A percentile compares a stretch with the other conserved stretches of the same genome.
Evolutionary conservation across 2,888 invertebrate genomes (phyloP).

Genomic region (Chymomyza amoena): DNA sequence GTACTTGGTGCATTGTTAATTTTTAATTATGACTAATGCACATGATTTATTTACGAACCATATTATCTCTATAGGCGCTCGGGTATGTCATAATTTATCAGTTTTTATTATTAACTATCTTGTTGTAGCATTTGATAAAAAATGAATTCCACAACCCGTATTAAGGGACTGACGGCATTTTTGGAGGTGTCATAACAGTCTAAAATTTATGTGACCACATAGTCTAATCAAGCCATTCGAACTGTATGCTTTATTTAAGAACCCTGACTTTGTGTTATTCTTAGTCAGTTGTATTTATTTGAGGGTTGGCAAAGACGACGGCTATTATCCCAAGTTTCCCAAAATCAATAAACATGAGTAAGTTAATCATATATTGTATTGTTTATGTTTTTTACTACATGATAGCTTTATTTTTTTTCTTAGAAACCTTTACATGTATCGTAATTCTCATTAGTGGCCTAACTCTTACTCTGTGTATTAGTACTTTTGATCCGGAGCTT

Average conservation of each 20-base stretch:
- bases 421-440: background rate
- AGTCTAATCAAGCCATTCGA: background rate
- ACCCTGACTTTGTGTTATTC: background rate
- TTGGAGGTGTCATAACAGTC: slow-evolving; percentile 38
- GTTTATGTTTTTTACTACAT: background rate
- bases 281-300: background rate
- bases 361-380: background rate
- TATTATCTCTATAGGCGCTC: slow-evolving; percentile 10
- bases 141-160: slow-evolving; percentile 28
- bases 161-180: slow-evolving; percentile 51
- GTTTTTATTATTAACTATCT: slow-evolving; percentile 22
- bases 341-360: background rate
- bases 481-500: slow-evolving; percentile 57
- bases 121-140: slow-evolving; percentile 35
- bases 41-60: background rate
- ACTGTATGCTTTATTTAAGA: slow-evolving; percentile 25
- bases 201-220: slow-evolving; percentile 46
- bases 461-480: background rate
- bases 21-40: slow-evolving; percentile 1
- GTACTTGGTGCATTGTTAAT: background rate
- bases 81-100: slow-evolving; percentile 39
- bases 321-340: background rate
- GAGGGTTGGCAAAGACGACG: background rate
- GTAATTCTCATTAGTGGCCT: background rate
- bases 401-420: background rate